Evolutionary conservation across 2,113 vertebrate species (phyloP).

Genomic region (Chaetops frenatus): DNA sequence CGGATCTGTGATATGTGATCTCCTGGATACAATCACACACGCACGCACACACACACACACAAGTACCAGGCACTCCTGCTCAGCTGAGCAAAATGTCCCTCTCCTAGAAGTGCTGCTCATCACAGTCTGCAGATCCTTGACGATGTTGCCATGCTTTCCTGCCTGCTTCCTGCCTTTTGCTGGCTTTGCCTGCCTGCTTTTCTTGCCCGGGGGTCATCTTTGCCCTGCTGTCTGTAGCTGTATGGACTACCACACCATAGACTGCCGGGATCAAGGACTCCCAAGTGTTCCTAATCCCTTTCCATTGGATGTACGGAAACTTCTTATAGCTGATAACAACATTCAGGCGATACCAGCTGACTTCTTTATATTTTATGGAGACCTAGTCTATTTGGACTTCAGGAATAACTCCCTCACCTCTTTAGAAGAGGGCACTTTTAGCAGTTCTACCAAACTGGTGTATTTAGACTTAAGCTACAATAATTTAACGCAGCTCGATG

Average conservation of each 20-base stretch:
- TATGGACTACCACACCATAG: slow-evolving; percentile 87
- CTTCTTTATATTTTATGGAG: slow-evolving; percentile 94
- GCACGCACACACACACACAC: slow-evolving; percentile 42
- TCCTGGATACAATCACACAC: slow-evolving; percentile 65
- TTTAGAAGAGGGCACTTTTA: slow-evolving; percentile 89
- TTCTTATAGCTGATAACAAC: slow-evolving; percentile 89
- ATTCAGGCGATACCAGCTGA: slow-evolving; percentile 89
- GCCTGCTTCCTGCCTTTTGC: slow-evolving; percentile 63
- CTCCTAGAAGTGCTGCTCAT: slow-evolving; percentile 58
- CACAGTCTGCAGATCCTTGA: slow-evolving; percentile 48
- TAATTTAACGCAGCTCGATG: slow-evolving; percentile 88
- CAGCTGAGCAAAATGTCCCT: slow-evolving; percentile 53
- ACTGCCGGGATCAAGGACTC: slow-evolving; percentile 85
- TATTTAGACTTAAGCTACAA: slow-evolving; percentile 95
- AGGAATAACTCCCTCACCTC: slow-evolving; percentile 90
- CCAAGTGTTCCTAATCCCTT: slow-evolving; percentile 87
- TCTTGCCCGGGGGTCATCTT: slow-evolving; percentile 59
- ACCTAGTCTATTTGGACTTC: slow-evolving; percentile 94
- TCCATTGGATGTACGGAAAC: slow-evolving; percentile 90
- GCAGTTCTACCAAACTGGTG: slow-evolving; percentile 88
- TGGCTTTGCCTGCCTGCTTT: slow-evolving; percentile 49
- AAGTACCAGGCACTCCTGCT: slow-evolving; percentile 19
- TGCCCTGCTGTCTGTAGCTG: slow-evolving; percentile 87
- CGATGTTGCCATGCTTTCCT: slow-evolving; percentile 72
- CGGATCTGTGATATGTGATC: slow-evolving; percentile 82